Evolutionary conservation across 2,888 invertebrate genomes (phyloP).

Genomic region (Scaptomyza tumidula): DNA sequence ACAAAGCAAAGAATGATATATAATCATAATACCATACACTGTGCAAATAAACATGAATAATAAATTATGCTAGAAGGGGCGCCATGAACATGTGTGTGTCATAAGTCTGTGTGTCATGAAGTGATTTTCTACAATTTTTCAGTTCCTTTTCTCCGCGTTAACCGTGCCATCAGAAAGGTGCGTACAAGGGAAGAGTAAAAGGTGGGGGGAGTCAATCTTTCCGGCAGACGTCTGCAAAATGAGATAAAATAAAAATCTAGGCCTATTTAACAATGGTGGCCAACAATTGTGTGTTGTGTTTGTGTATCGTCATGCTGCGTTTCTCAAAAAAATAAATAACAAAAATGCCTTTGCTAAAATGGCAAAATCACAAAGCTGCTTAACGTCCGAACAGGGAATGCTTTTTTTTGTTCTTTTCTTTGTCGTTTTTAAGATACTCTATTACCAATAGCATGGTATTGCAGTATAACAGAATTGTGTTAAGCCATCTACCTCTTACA

Average conservation of each 20-base stretch:
- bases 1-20: slow-evolving; percentile 16
- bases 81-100: slow-evolving; percentile 10
- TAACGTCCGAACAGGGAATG: slow-evolving; percentile 35
- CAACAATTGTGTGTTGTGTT: slow-evolving; percentile 58
- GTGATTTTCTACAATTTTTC: slow-evolving; percentile 74
- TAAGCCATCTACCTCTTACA: neutral
- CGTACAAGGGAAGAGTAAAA: neutral
- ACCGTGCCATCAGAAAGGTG: slow-evolving; percentile 2
- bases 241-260: slow-evolving; percentile 70
- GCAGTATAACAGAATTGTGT: neutral
- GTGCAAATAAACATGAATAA: slow-evolving; percentile 72
- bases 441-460: neutral
- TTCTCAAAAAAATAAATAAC: too few relatives aligned
- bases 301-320: slow-evolving; percentile 51
- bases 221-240: slow-evolving; percentile 70
- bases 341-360: slow-evolving; percentile 32
- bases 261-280: slow-evolving; percentile 60
- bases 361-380: slow-evolving; percentile 61
- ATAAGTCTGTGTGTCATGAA: slow-evolving; percentile 62
- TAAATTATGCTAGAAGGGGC: slow-evolving; percentile 63
- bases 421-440: neutral
- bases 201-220: slow-evolving; percentile 14
- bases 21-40: slow-evolving; percentile 46
- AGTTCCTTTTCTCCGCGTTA: slow-evolving; percentile 45
- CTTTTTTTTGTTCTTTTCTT: neutral